phyloP scores from a whole-genome alignment of 2,888 invertebrate genomes.

The Reticulitermes lucifugus region DNA sequence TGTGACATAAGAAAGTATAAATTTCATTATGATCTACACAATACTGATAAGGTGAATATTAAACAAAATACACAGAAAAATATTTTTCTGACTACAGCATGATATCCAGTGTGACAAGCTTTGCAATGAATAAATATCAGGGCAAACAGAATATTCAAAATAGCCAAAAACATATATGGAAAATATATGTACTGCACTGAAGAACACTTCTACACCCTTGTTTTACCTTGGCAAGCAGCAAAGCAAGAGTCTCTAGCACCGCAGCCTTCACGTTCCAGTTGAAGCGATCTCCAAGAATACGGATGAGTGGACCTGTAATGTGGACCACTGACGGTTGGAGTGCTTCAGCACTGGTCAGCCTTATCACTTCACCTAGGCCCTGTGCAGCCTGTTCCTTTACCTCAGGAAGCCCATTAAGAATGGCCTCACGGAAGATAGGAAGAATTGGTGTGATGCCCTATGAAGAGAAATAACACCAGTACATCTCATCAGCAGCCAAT shows the following conservation, averaged over 20 bases:
- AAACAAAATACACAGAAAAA: too few relatives aligned
- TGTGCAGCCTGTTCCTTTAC: conserved; percentile 96
- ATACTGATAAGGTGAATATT: too few relatives aligned
- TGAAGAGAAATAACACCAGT: conserved; percentile 46
- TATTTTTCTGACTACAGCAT: too few relatives aligned
- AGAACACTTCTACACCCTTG: too few relatives aligned
- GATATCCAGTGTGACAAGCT: too few relatives aligned
- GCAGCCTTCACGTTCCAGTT: conserved; percentile 95
- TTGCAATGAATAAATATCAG: too few relatives aligned
- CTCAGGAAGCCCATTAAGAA: conserved; percentile 94
- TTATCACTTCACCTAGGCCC: conserved; percentile 87
- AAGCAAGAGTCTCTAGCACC: conserved; percentile 92
- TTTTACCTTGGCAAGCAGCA: conserved; percentile 87
- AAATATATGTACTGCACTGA: too few relatives aligned
- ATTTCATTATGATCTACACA: too few relatives aligned
- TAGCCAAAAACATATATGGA: too few relatives aligned
- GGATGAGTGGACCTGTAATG: conserved; percentile 97
- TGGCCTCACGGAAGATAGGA: conserved; percentile 95
- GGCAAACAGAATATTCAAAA: too few relatives aligned
- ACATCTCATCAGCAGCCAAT: too few relatives aligned
- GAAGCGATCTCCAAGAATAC: conserved; percentile 96
- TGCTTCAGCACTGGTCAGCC: conserved; percentile 85
- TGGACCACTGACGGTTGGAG: conserved; percentile 96
- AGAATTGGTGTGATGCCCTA: conserved; percentile 92
- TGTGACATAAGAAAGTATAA: too few relatives aligned